These are phyloP conservation scores for Pterois miles DNA, from an alignment of 2,797 vertebrate genomes.

Conservation along the genomic window DNA sequence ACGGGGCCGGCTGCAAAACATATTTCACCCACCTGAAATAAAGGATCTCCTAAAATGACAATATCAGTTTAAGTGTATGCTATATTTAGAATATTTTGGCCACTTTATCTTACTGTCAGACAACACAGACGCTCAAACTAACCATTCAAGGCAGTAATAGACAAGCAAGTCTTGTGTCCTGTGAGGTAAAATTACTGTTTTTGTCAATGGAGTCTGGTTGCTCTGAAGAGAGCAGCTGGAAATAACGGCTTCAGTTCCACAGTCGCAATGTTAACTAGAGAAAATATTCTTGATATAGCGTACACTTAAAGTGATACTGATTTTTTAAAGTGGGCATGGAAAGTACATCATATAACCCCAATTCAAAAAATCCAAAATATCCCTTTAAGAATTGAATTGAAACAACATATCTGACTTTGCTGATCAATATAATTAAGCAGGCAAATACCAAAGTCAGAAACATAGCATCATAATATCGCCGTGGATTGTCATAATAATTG, in stretches of 20 bases:
- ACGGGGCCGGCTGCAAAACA: rapidly evolving
- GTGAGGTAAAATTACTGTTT: rapidly evolving
- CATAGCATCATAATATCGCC: not conserved
- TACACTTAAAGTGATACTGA: not conserved
- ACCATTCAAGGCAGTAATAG: not conserved
- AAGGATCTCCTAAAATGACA: too few species aligned
- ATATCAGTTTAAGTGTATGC: too few species aligned
- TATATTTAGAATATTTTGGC: too few species aligned
- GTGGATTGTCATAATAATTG: not conserved
- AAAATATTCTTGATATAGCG: not conserved
- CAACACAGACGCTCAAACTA: too few species aligned
- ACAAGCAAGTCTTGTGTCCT: not conserved
- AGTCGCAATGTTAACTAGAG: not conserved
- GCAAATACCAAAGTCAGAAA: not conserved
- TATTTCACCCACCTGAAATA: too few species aligned
- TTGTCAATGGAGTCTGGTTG: not conserved
- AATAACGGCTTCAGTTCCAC: not conserved
- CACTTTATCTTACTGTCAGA: too few species aligned
- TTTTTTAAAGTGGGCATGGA: too few species aligned
- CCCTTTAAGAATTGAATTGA: not conserved
- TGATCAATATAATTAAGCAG: not conserved
- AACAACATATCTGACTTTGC: not conserved
- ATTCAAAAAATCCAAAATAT: not conserved
- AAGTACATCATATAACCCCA: not conserved
- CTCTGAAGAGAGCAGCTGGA: too few species aligned